A percentile compares a stretch with the other conserved stretches of the same genome.
These are phyloP conservation scores for Octonoba sinensis DNA, from an alignment of 2,888 invertebrate genomes.

Conservation along the genomic window DNA sequence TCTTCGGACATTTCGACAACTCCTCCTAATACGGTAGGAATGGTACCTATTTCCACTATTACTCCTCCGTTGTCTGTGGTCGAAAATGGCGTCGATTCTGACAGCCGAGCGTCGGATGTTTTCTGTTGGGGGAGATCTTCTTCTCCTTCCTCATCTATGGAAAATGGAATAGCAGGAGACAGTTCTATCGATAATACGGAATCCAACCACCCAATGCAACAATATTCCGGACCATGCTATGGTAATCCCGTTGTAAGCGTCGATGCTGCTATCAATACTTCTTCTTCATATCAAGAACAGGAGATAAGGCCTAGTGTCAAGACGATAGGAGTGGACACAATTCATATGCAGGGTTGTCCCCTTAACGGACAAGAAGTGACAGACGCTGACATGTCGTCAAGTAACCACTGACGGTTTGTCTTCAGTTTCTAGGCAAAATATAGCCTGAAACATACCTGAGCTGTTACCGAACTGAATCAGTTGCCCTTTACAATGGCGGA, in stretches of 20 bases:
- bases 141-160: constrained; percentile 50
- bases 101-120: constrained; percentile 59
- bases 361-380: constrained; percentile 30
- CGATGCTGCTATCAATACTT: constrained; percentile 47
- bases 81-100: constrained; percentile 47
- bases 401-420: constrained; percentile 55
- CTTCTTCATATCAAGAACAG: constrained; percentile 48
- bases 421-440: constrained; percentile 30
- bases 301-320: constrained; percentile 46
- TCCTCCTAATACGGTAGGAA: constrained; percentile 17
- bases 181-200: constrained; percentile 47
- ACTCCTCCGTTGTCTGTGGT: constrained; percentile 56
- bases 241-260: constrained; percentile 37
- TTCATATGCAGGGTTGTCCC: constrained; percentile 42
- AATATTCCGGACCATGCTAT: constrained; percentile 29
- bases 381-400: constrained; percentile 27
- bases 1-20: constrained; percentile 48
- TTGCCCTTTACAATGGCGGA: background rate
- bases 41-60: constrained; percentile 51
- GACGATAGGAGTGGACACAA: constrained; percentile 35
- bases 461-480: constrained; percentile 1
- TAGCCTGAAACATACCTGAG: constrained; percentile 4
- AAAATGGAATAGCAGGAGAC: constrained; percentile 51
- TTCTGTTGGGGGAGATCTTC: constrained; percentile 58
- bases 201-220: constrained; percentile 36